Evolutionary conservation across 2,113 vertebrate species (phyloP).

Genomic region (Silurus meridionalis): DNA sequence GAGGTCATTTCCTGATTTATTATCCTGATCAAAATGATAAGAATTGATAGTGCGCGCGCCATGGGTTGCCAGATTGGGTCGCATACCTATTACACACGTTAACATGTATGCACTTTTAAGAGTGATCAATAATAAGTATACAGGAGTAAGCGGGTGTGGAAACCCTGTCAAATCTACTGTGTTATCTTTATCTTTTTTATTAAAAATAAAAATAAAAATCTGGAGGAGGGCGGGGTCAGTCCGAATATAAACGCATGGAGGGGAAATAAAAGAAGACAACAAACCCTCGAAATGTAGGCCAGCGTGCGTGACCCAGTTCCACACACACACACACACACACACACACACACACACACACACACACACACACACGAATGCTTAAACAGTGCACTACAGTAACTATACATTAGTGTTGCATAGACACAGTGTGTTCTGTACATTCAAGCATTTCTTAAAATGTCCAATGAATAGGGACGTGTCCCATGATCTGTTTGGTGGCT

Average conservation of each 20-base stretch:
- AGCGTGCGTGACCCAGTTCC: conserved; percentile 64
- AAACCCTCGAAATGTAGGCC: conserved; percentile 66
- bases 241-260: conserved; percentile 59
- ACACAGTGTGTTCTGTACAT: background rate
- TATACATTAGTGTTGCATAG: background rate
- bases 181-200: background rate
- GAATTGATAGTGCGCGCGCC: background rate
- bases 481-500: too few species aligned
- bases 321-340: conserved; percentile 49
- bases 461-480: too few species aligned
- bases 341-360: conserved; percentile 37
- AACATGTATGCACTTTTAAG: too few species aligned
- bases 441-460: too few species aligned
- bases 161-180: background rate
- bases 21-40: background rate
- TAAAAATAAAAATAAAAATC: background rate
- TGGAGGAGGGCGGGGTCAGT: conserved; percentile 52
- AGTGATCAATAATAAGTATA: background rate
- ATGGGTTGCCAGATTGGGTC: conserved; percentile 14
- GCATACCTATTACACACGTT: too few species aligned
- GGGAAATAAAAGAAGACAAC: conserved; percentile 61
- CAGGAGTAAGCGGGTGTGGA: background rate
- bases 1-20: background rate
- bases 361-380: background rate
- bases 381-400: background rate